Evolutionary conservation across 92 coral and sea anemone genomes (phyloP).

Genomic region (Montipora capitata): DNA sequence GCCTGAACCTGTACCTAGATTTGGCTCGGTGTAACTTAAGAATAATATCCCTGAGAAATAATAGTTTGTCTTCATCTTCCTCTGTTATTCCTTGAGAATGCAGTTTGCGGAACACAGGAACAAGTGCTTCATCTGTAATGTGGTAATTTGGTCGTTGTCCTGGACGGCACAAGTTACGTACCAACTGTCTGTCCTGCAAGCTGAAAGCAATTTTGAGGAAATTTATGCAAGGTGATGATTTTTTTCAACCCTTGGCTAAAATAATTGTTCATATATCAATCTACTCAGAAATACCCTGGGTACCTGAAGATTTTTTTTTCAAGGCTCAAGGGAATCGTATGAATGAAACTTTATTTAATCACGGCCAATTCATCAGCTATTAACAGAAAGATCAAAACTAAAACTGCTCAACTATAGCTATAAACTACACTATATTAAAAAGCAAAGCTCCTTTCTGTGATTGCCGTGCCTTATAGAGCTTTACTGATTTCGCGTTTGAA

Average conservation of each 20-base stretch:
- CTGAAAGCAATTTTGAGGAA: constrained; percentile 35
- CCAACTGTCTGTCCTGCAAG: constrained; percentile 95
- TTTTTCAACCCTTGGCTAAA: neutral
- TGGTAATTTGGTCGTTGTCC: constrained; percentile 94
- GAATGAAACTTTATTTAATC: no score
- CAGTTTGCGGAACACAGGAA: constrained; percentile 91
- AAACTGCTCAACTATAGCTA: no score
- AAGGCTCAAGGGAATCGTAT: no score
- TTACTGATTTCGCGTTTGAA: no score
- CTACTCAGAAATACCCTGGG: no score
- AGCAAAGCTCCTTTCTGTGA: no score
- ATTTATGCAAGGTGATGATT: neutral
- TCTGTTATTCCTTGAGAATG: constrained; percentile 97
- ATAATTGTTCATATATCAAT: no score
- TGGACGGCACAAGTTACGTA: constrained; percentile 88
- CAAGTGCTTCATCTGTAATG: constrained; percentile 81
- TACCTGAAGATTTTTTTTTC: no score
- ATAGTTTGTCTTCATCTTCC: constrained; percentile 93
- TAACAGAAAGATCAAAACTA: no score
- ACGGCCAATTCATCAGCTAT: no score
- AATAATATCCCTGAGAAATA: constrained; percentile 85
- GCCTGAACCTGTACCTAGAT: constrained; percentile 67
- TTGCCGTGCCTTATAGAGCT: no score
- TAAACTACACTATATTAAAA: no score
- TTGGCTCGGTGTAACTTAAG: constrained; percentile 89